Conservation (phyloP, 2,797 vertebrate genomes). For the Emydoidea blandingii region DNA sequence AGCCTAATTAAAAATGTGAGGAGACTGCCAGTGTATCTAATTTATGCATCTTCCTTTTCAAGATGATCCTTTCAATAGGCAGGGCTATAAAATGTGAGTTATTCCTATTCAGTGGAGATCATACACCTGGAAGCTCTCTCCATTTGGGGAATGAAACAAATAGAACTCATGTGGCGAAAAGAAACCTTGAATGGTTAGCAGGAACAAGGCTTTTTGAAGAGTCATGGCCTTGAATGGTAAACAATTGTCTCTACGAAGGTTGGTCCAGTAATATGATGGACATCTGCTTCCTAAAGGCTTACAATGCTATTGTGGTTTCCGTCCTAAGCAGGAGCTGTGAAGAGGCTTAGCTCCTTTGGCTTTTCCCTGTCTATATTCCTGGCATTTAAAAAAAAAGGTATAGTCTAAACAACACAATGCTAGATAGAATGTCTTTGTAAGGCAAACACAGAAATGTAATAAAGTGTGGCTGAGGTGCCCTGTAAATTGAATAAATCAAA, state of each 20-base stretch:
- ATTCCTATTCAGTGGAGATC: conserved; percentile 14
- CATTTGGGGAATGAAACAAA: background rate
- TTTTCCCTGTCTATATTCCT: background rate
- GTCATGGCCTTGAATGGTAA: background rate
- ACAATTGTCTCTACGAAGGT: accelerated
- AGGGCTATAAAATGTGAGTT: conserved; percentile 18
- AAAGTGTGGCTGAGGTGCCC: conserved; percentile 19
- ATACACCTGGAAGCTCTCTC: background rate
- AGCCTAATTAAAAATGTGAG: conserved; percentile 59
- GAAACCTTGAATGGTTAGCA: accelerated
- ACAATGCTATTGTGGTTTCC: background rate
- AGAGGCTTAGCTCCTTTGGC: background rate
- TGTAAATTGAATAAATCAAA: background rate
- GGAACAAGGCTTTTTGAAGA: accelerated
- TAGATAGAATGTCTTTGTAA: conserved; percentile 11
- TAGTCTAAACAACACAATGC: background rate
- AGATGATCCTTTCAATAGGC: conserved; percentile 34
- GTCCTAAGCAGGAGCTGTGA: background rate
- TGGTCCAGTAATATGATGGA: background rate
- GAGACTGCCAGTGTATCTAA: conserved; percentile 62
- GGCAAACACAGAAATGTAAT: conserved; percentile 21
- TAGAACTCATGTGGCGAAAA: background rate
- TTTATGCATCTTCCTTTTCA: conserved; percentile 62
- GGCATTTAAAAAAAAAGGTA: background rate
- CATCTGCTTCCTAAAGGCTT: background rate